A percentile compares a stretch with the other conserved stretches of the same genome.
Evolutionary conservation across 2,888 invertebrate species (phyloP).

Genomic region (Parnassius orleans): DNA sequence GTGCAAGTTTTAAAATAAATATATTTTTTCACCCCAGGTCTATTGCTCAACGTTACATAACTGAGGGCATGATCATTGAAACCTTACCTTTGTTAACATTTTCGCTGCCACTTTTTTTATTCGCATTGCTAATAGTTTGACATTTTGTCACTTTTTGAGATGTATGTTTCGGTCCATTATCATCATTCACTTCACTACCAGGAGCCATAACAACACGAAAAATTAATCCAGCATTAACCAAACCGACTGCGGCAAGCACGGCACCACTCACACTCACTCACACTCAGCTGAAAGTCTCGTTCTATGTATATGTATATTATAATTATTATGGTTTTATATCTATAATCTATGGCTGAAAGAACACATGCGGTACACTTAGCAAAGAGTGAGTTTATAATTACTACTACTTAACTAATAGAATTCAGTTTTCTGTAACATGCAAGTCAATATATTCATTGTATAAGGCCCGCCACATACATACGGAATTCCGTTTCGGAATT

Average conservation of each 20-base stretch:
- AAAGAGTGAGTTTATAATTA: too few species aligned
- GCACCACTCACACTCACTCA: constrained; percentile 48
- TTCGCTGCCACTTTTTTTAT: constrained; percentile 64
- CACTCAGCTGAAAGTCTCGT: constrained; percentile 65
- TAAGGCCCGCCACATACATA: too few species aligned
- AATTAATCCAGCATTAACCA: constrained; percentile 74
- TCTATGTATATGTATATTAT: too few species aligned
- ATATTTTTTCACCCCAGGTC: constrained; percentile 44
- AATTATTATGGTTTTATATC: too few species aligned
- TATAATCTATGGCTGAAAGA: constrained; percentile 57
- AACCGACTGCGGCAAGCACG: constrained; percentile 76
- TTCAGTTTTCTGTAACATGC: constrained; percentile 67
- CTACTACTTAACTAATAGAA: constrained; percentile 47
- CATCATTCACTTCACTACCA: constrained; percentile 81
- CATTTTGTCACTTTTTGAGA: constrained; percentile 78
- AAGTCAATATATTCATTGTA: constrained; percentile 37
- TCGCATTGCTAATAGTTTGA: constrained; percentile 64
- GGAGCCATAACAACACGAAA: constrained; percentile 82
- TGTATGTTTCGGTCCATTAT: constrained; percentile 72
- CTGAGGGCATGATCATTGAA: constrained; percentile 66
- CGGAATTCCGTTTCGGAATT: too few species aligned
- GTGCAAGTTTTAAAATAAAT: constrained; percentile 38
- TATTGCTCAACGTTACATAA: constrained; percentile 73
- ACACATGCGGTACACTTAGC: constrained; percentile 67
- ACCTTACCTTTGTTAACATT: constrained; percentile 75